Evolutionary conservation across 1,140 invertebrate species (phyloP), one percentile per base, ranked within the genome.

Genomic region (Archivesica marissinica): DNA sequence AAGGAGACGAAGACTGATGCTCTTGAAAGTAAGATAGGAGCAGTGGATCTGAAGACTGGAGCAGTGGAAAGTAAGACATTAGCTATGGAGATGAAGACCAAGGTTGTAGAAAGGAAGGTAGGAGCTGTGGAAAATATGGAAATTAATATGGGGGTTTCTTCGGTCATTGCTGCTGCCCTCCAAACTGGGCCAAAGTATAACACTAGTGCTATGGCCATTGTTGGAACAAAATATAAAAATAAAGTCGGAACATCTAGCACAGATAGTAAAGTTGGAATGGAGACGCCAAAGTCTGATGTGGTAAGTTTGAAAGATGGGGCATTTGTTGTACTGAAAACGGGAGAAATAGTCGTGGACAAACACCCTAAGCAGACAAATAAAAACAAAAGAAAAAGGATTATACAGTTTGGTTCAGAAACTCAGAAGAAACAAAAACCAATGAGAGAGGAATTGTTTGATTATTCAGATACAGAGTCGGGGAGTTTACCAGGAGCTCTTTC

Each of bases 161-260:
- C 50, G 17, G 28, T 47, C 25, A 35, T 78, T n/a, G 35, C 56
- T 25, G 76, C 76, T 47, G 76, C 76, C 17, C 47, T 78, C 30
- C 41, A 78, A 20, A 59, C n/a, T 59, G 35, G 17, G n/a, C 76
- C 76, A 30, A 78, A 78, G 33, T 78, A 39, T 47, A 38, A 33
- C 1, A 38, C 44, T 35, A 76, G 54, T 30, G 28, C 23, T 11
- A 30, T 72, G 17, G 44, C 68, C 28, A 13, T 20, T 15, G 68
- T 23, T 44, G 25, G 47, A 50, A 50, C 9, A 56, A 56, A 25
- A 11, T 56, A 25, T n/a, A 17, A n/a, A n/a, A 9, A 4, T 6
- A 7, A 56, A n/a, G 20, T 17, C 28, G 52, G 52, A 56, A 4
- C 52, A 11, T 56, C 6, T 20, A 9, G 52, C 52, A 9, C 6